A percentile compares a stretch with the other conserved stretches of the same genome.
These are phyloP conservation scores for Diaprepes abbreviatus DNA, from an alignment of 2,888 invertebrate species.

Conservation along the genomic window DNA sequence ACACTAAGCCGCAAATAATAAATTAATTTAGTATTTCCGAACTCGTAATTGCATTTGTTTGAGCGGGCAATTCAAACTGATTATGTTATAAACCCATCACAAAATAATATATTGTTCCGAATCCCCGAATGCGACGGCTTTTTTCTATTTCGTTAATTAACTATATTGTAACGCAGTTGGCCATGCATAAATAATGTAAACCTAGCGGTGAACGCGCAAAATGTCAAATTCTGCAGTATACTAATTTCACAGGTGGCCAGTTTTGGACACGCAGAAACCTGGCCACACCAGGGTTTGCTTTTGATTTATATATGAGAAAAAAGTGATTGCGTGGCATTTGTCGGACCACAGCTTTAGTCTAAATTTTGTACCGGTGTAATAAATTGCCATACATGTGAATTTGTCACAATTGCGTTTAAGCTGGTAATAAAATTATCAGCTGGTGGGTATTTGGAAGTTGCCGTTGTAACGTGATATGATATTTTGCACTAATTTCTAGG, in stretches of 20 bases:
- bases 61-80: conserved; percentile 50
- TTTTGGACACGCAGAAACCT: conserved; percentile 50
- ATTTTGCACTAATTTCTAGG: too few relatives aligned
- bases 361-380: conserved; percentile 37
- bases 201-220: conserved; percentile 50
- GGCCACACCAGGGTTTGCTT: conserved; percentile 34
- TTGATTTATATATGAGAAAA: conserved; percentile 49
- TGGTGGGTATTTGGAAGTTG: background rate
- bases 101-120: conserved; percentile 51
- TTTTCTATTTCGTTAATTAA: conserved; percentile 55
- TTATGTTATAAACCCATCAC: conserved; percentile 54
- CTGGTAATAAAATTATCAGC: conserved; percentile 36
- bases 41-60: conserved; percentile 42
- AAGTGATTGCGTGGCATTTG: conserved; percentile 47
- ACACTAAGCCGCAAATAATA: background rate
- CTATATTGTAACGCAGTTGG: conserved; percentile 53
- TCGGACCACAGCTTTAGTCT: conserved; percentile 29
- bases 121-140: conserved; percentile 34
- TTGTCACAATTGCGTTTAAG: conserved; percentile 42
- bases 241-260: conserved; percentile 56
- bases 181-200: conserved; percentile 57
- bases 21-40: conserved; percentile 22
- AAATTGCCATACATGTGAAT: conserved; percentile 38
- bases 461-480: background rate
- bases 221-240: conserved; percentile 53